Evolutionary conservation across 2,113 vertebrate genomes (phyloP).

Genomic region (Delphinapterus leucas): DNA sequence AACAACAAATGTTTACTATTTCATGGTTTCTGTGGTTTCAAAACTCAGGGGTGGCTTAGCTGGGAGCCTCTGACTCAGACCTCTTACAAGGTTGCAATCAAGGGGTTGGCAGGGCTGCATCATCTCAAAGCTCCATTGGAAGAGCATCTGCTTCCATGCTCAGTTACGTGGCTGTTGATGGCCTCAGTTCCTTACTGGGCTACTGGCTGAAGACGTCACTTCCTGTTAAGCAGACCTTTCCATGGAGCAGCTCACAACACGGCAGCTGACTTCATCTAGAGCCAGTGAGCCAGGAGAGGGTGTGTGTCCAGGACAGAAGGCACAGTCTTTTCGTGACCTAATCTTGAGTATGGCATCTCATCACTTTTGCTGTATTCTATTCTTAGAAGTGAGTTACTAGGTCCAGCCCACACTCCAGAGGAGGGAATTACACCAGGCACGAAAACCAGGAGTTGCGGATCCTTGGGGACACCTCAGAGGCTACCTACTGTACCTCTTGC

Average conservation of each 20-base stretch:
- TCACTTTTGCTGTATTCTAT: neutral
- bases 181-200: neutral
- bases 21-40: neutral
- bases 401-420: neutral
- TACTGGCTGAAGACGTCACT: neutral
- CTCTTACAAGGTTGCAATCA: neutral
- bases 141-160: neutral
- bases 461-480: neutral
- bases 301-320: neutral
- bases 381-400: neutral
- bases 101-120: neutral
- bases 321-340: neutral
- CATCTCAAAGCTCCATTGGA: neutral
- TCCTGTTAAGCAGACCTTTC: neutral
- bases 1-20: neutral
- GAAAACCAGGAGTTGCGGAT: neutral
- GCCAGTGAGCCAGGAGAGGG: neutral
- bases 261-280: neutral
- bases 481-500: neutral
- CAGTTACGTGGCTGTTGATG: neutral
- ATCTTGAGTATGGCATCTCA: neutral
- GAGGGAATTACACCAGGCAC: no score
- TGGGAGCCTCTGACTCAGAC: neutral
- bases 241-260: neutral
- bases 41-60: neutral